Base-by-base conservation (phyloP, 2,888 invertebrate genomes). In the Arrhopalites spinosus region DNA sequence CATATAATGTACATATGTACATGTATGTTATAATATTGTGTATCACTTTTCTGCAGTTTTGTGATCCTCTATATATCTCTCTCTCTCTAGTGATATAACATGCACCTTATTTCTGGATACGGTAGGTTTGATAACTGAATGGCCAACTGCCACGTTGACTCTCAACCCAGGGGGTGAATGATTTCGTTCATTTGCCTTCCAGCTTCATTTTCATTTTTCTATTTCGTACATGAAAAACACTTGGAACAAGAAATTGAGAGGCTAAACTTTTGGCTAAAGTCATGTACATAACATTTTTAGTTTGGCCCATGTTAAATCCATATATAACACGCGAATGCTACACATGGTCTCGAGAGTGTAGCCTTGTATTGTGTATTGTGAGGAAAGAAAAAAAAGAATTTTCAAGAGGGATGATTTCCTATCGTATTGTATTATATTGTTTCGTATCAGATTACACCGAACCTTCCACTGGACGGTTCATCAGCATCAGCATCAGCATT, bases 141-240 rank as follows among this genome's bases (percentile, higher is more conserved):
- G 71, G 75, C 78, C 79, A 78, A 78, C 79, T 79, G 79, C 78
- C 79, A 79, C 78, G 76, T 80, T 76, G 27, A 59, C 29, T 66
- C 74, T 78, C 74, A 77, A 78, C 78, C 77, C 78, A 76, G 80
- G 78, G 80, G 78, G 78, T 78, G 78, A 78, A 76, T 77, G 70
- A 77, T 78, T 76, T 73, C 43, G 70, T 73, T 64, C 66, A 56
- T 59, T 72, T 61, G 36, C 71, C 61, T 72, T 43, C 30, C 70
- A 70, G 56, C 70, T 70, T 70, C 71, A 66, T 66, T 66, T 66
- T 66, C 64, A 36, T 36, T 36, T n/a, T 47, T 70, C 23, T 36
- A 59, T 70, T 59, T 70, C 36, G 30, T 56, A 29, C 71, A 72
- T 59, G 50, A 53, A 45, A 69, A 50, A 69, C 50, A 50, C 69